Evolutionary conservation across 2,888 invertebrate species (phyloP), one percentile per base, ranked within the genome.

Genomic region (Chesias legatella): DNA sequence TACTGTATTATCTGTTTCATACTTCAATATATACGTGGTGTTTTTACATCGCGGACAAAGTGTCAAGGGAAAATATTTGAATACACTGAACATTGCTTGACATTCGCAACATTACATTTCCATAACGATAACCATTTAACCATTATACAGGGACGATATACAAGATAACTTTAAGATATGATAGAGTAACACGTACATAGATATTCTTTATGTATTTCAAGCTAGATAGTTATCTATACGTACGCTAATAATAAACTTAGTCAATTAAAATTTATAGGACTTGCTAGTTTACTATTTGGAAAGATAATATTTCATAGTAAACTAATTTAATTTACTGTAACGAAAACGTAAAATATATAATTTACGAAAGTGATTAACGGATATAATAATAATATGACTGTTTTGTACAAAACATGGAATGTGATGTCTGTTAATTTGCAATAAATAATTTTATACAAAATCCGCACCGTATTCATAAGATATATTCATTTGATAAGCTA

Each of bases 331-430:
- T 31, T 41, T 41, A 20, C 25, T 34, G 13, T 25, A n/a, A 7
- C 7, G 34, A 31, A 30, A 35, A 42, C 23, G 26, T 10, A 9
- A 33, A 24, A 33, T 27, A 39, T 29, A 29, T 9, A 7, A 11
- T 17, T 17, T 27, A 33, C 8, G 21, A 39, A 31, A 8, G 26
- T 21, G 4, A 29, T 13, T 29, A 24, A 25, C 35, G 21, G 32
- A 43, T 46, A 40, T n/a, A 24, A 29, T 41, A 44, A 43, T 26
- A n/a, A 22, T 32, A 32, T 32, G 31, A 42, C 30, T 17, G 38
- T 54, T 77, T 80, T 81, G 74, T 82, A 83, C 77, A 81, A 70
- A 17, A 42, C 56, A 76, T 84, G 85, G 85, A 85, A 85, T 85
- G 85, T 84, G 82, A 80, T 79, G 75, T 71, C 60, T 53, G 63